Conservation (phyloP, 2,888 invertebrate species). For the Aricia artaxerxes region DNA sequence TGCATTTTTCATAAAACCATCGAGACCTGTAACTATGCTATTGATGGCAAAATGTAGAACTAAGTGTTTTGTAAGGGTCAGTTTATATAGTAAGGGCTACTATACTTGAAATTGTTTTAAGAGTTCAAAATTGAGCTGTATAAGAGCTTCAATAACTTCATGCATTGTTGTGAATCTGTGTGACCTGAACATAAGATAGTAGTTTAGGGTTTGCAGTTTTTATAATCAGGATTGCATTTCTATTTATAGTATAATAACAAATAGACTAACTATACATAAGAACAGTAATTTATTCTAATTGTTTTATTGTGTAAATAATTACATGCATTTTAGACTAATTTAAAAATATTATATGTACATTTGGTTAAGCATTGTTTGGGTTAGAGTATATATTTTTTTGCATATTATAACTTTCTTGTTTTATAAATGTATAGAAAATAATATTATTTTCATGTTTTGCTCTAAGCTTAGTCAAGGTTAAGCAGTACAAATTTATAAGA, state of each 20-base stretch:
- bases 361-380: background rate
- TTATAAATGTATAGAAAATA: too few species aligned
- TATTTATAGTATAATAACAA: background rate
- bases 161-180: background rate
- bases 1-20: too few species aligned
- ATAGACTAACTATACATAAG: slow-evolving; percentile 6
- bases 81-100: too few species aligned
- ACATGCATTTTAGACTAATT: background rate
- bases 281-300: background rate
- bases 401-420: background rate
- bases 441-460: too few species aligned
- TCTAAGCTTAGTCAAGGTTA: too few species aligned
- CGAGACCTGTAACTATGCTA: too few species aligned
- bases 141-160: background rate
- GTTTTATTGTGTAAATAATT: background rate
- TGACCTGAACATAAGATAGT: background rate
- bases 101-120: background rate
- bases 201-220: slow-evolving; percentile 10
- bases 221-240: slow-evolving; percentile 19
- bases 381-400: background rate
- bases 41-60: background rate
- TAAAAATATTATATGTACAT: background rate
- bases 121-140: background rate
- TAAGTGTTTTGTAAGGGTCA: background rate
- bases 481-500: too few species aligned